Evolutionary conservation across 2,113 vertebrate species (phyloP), one percentile per base, ranked within the genome.

Genomic region (Silurus asotus): DNA sequence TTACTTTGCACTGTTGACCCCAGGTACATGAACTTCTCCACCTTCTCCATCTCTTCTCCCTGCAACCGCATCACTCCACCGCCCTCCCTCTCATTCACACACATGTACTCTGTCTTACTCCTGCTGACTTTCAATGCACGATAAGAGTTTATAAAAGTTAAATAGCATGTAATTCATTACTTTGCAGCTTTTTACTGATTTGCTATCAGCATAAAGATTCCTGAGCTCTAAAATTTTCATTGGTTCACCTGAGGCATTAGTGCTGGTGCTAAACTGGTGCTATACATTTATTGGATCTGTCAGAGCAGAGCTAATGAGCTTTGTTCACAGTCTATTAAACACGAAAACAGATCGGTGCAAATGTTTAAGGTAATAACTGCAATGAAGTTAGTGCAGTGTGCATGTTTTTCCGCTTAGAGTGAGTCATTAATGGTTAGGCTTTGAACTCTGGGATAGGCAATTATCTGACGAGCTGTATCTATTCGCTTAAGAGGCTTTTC

Each of bases 401-500:
- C 51, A 11, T 58, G 76, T 81, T 75, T 85, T 67, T 56, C 45
- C 23, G 53, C 76, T 23, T 15, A 25, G 51, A 79, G 55, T 75
- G 79, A 80, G 80, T 85, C 83, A 83, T 67, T 76, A 85, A 82
- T n/a, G 6, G 9, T 77, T 84, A 25, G 45, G 37, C 79, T 80
- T 23, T 69, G 79, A 17, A 81, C 81, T 56, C 53, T 48, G 67
- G 67, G 53, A 82, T 82, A 53, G 49, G 23, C 55, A 72, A 79
- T 87, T 70, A 87, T 56, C 65, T 17, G 37, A 58, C 65, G 86
- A 80, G 83, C 64, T 72, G 28, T 17, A 53, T 82, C 55, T 79
- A n/a, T 85, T 65, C 86, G 83, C 83, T 84, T 69, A 61, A 82
- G 61, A 58, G 62, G 77, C 37, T 59, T 37, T 85, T 89, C 53